Conservation (phyloP, 2,113 vertebrate species). For the Copsychus sechellarum region DNA sequence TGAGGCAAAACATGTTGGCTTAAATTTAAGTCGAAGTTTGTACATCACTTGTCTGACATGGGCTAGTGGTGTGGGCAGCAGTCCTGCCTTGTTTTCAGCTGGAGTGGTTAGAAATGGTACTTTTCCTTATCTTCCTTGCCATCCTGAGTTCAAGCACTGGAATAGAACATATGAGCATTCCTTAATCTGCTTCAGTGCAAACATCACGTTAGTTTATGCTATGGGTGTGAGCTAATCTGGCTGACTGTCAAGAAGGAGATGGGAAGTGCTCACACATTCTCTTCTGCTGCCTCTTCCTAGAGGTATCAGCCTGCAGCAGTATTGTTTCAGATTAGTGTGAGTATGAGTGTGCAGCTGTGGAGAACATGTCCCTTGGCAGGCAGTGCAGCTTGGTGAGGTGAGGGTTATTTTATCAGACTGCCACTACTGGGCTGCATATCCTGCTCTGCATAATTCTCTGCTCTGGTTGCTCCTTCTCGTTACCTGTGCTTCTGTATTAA, state of each 20-base stretch:
- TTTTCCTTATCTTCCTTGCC: neutral
- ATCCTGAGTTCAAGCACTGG: neutral
- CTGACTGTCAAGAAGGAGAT: neutral
- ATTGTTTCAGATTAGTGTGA: neutral
- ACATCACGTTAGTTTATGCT: neutral
- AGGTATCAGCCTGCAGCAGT: neutral
- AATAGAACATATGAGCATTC: neutral
- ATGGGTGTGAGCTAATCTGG: neutral
- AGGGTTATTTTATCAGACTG: neutral
- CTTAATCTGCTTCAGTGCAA: neutral
- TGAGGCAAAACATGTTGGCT: neutral
- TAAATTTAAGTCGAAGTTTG: neutral
- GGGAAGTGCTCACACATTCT: neutral
- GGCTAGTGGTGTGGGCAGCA: neutral
- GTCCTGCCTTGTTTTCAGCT: neutral
- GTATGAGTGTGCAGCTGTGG: neutral
- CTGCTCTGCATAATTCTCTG: neutral
- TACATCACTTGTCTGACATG: accelerated
- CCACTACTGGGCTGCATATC: neutral
- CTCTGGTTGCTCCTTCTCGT: neutral
- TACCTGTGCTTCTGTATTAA: neutral
- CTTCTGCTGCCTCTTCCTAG: neutral
- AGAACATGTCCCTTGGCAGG: neutral
- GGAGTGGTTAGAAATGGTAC: neutral
- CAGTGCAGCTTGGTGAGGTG: neutral